Evolutionary conservation across 2,113 vertebrate genomes (phyloP).

Genomic region (Dicentrarchus labrax): DNA sequence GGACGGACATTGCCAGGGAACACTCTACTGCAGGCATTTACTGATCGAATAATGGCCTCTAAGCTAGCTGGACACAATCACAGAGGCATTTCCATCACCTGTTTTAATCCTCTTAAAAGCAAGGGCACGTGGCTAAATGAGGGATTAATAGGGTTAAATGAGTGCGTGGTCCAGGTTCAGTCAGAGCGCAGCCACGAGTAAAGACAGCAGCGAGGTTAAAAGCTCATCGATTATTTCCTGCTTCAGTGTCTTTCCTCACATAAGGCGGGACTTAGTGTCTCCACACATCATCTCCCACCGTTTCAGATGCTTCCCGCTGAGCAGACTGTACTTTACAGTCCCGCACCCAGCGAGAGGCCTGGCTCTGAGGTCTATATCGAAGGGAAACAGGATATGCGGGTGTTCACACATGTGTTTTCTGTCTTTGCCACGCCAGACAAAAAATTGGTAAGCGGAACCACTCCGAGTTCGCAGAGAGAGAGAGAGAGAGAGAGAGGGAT

Average conservation of each 20-base stretch:
- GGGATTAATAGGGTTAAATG: constrained; percentile 68
- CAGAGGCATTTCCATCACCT: constrained; percentile 62
- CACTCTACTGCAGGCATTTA: background rate
- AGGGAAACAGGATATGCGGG: constrained; percentile 39
- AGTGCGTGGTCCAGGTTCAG: constrained; percentile 57
- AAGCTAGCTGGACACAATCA: constrained; percentile 25
- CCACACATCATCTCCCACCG: background rate
- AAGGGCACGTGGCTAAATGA: constrained; percentile 33
- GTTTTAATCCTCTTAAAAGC: constrained; percentile 68
- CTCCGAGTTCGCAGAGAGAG: constrained; percentile 36
- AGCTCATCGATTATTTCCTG: constrained; percentile 37
- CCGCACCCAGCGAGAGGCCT: background rate
- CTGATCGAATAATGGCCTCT: constrained; percentile 14
- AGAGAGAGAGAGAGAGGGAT: too few relatives aligned
- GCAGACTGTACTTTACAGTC: background rate
- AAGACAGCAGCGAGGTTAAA: constrained; percentile 21
- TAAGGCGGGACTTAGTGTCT: background rate
- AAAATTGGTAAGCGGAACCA: constrained; percentile 56
- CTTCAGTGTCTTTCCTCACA: background rate
- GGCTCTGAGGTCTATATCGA: constrained; percentile 14
- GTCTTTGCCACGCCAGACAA: constrained; percentile 40
- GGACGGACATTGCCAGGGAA: background rate
- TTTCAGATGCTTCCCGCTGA: background rate
- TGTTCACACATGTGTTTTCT: constrained; percentile 55
- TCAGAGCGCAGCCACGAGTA: constrained; percentile 30